Percentiles rank a stretch among this genome's conserved stretches.
These are phyloP conservation scores for Dyspetes luteomarginatus DNA, from an alignment of 2,888 invertebrate genomes.

Conservation along the genomic window DNA sequence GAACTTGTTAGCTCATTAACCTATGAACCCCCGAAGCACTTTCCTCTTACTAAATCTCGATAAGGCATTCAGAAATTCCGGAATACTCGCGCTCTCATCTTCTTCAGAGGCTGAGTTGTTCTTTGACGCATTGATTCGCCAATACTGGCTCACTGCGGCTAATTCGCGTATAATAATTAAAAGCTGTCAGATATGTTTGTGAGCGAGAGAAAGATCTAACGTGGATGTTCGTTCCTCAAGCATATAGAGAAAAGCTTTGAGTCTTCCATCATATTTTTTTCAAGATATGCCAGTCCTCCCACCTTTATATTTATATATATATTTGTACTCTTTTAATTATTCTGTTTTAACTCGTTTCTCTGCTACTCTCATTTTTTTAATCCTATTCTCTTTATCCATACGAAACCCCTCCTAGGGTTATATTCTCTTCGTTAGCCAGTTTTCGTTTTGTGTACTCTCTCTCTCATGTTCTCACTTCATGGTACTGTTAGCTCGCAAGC, in stretches of 20 bases:
- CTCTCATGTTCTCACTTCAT: constrained; percentile 24
- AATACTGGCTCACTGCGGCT: background rate
- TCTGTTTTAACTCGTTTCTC: constrained; percentile 28
- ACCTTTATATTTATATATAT: constrained; percentile 15
- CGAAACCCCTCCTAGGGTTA: constrained; percentile 14
- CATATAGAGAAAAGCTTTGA: background rate
- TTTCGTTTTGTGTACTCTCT: constrained; percentile 17
- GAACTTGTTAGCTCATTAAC: background rate
- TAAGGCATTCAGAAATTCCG: background rate
- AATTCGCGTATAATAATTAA: background rate
- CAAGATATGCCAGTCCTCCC: background rate
- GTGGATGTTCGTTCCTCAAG: background rate
- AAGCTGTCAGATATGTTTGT: background rate
- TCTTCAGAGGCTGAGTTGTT: background rate
- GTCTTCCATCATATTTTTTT: background rate
- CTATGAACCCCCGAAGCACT: background rate
- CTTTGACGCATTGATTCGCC: background rate
- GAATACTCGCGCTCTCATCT: background rate
- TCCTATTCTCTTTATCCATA: constrained; percentile 16
- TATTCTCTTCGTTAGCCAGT: constrained; percentile 17
- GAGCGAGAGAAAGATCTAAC: background rate
- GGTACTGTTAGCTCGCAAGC: constrained; percentile 7
- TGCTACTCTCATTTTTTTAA: constrained; percentile 42
- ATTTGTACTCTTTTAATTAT: constrained; percentile 27
- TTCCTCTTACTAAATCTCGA: background rate